Base-by-base conservation (phyloP, 2,888 invertebrate species). In the Cenopis cana region DNA sequence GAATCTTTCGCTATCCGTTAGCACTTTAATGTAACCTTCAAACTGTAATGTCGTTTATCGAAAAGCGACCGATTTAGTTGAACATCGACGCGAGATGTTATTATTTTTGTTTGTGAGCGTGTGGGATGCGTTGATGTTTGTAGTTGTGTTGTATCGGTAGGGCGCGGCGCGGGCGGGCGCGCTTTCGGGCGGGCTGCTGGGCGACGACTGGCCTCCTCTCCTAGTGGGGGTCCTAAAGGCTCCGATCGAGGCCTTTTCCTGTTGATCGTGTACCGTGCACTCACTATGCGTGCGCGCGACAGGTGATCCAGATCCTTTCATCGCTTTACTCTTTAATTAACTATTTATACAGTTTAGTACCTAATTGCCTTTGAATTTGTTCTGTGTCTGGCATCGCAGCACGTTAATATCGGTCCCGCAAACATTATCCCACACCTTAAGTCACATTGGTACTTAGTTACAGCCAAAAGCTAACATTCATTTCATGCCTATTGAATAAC, bases 231-330 rank as follows among this genome's bases (percentile, higher is more conserved):
- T 62, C 72, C 62, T 64, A 50, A 64, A 38, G 36, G 52, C 72
- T 59, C 54, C 78, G 81, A 64, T 52, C 64, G 65, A 65, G 68
- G 65, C 69, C 82, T 59, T 24, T 82, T 82, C 78, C 77, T 77
- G 79, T 82, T 82, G 84, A 86, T 85, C 81, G 90, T 89, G 88
- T 89, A 89, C 91, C 90, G 88, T 60, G 29, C 46, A 33, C n/a
- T 88, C 89, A 90, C 91, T 90, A 89, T 90, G 88, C 87, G 85
- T 88, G 85, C 85, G 86, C 86, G 89, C 90, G 92, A 92, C 92
- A 92, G 91, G 93, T 92, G 91, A 91, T 88, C 81, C 77, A 76
- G 77, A 80, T 75, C 75, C 76, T 83, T 86, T 83, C 81, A 82
- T 84, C 84, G 79, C 81, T 78, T 0, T 33, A 79, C 79, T 79